Conservation (phyloP, 2,888 invertebrate genomes). For the Trimorus sp. region DNA sequence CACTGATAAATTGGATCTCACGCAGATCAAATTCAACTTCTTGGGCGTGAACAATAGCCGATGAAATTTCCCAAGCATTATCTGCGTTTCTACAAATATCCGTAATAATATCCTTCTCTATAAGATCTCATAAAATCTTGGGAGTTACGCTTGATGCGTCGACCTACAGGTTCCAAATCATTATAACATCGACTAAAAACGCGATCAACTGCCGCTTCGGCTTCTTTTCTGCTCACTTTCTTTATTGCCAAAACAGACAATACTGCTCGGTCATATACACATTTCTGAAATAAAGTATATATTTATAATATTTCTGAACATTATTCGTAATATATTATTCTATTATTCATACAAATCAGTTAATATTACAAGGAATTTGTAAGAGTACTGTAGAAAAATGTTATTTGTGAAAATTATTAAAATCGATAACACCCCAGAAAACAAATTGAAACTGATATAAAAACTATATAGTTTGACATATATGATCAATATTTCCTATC, state of each 20-base stretch:
- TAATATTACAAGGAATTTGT: too few relatives aligned
- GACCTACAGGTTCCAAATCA: slow-evolving; percentile 95
- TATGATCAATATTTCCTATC: too few relatives aligned
- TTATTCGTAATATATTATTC: too few relatives aligned
- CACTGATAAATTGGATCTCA: slow-evolving; percentile 28
- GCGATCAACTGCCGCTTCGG: slow-evolving; percentile 89
- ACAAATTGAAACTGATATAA: slow-evolving; percentile 85
- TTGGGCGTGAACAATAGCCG: slow-evolving; percentile 36
- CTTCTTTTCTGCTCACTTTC: slow-evolving; percentile 87
- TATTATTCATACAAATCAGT: too few relatives aligned
- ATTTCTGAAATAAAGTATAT: slow-evolving; percentile 84
- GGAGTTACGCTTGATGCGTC: slow-evolving; percentile 89
- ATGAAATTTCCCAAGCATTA: slow-evolving; percentile 28
- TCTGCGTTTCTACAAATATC: slow-evolving; percentile 83
- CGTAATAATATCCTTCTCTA: slow-evolving; percentile 89
- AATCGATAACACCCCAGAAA: too few relatives aligned
- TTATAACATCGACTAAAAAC: slow-evolving; percentile 95
- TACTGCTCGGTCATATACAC: slow-evolving; percentile 94
- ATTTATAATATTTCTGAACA: too few relatives aligned
- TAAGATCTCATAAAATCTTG: slow-evolving; percentile 89
- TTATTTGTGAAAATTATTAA: too few relatives aligned
- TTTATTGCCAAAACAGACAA: slow-evolving; percentile 92
- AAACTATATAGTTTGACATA: too few relatives aligned
- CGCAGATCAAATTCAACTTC: slow-evolving; percentile 35
- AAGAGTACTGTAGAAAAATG: too few relatives aligned